phyloP scores from a whole-genome alignment of 2,797 vertebrate species.

The Petrocephalus schoutedeni region DNA sequence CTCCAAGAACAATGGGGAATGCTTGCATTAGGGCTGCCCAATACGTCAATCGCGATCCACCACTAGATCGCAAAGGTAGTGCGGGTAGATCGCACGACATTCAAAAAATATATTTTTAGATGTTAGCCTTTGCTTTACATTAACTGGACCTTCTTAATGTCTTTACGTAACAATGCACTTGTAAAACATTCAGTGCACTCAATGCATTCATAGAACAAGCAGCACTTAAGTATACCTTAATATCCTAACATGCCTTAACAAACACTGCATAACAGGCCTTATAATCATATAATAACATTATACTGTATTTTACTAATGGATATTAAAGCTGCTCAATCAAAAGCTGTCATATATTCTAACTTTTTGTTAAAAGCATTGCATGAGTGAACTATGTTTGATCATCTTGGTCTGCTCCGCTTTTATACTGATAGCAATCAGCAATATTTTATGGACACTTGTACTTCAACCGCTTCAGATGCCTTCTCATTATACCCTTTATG shows the following conservation, averaged over 20 bases:
- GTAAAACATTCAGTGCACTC: neutral
- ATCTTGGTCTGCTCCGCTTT: neutral
- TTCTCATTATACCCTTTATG: neutral
- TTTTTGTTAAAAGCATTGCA: neutral
- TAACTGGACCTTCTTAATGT: neutral
- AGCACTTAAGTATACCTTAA: no score
- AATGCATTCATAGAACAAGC: neutral
- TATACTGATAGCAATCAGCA: neutral
- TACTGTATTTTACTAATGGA: neutral
- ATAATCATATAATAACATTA: neutral
- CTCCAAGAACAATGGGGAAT: neutral
- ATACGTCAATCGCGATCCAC: no score
- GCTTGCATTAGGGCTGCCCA: no score
- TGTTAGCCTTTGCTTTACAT: neutral
- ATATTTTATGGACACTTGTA: neutral
- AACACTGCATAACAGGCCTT: neutral
- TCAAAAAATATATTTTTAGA: no score
- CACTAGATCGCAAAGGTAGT: no score
- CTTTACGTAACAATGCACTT: neutral
- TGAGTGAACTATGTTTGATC: neutral
- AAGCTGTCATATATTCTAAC: neutral
- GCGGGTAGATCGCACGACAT: no score
- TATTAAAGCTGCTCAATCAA: neutral
- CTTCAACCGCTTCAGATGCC: neutral
- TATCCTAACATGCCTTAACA: no score